Base-by-base conservation (phyloP, 92 coral and sea anemone genomes). In the Diadumene lineata region DNA sequence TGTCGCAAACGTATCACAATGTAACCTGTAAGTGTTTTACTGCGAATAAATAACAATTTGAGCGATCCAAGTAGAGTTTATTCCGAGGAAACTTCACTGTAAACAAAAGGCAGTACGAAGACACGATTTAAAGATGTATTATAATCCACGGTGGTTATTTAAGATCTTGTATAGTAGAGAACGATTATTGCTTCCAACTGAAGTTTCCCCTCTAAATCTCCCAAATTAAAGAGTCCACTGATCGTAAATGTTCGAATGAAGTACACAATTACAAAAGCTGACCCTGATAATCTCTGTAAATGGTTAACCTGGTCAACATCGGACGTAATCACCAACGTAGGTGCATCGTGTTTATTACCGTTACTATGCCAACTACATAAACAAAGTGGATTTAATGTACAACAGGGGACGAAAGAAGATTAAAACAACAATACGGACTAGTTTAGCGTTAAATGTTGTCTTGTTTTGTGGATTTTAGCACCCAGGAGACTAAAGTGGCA, bases 351-450 rank as follows among this genome's bases (percentile, higher is more conserved):
- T 69, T n/a, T 56, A 64, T 53, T 31, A 6, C 30, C 22, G 88
- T 83, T 78, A 60, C 76, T 34, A 83, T 77, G 61, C 71, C 67
- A 70, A 72, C 83, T n/a, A 11, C 9, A 50, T 30, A 56, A 83
- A 83, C 83, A 83, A 72, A 34, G 0, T 33, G n/a, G 0, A 31
- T 18, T 29, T 15, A 28, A 28, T 62, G 22, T 13, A 33, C 28
- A 72, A 25, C 33, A 8, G 53, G 18, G 31, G 65, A 15, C 61
- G 17, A 56, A 56, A 30, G 17, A 21, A 50, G 76, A 71, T 71
- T 72, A 56, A 25, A 1, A 56, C 55, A 10, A 56, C 62, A 60
- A 72, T 25, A 27, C 11, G n/a, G 21, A 7, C 7, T 60, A 0
- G 22, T 24, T 55, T 34, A 26, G 46, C 77, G 34, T 72, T 31